phyloP scores from a whole-genome alignment of 2,888 invertebrate species.

The Pilophorus perplexus region DNA sequence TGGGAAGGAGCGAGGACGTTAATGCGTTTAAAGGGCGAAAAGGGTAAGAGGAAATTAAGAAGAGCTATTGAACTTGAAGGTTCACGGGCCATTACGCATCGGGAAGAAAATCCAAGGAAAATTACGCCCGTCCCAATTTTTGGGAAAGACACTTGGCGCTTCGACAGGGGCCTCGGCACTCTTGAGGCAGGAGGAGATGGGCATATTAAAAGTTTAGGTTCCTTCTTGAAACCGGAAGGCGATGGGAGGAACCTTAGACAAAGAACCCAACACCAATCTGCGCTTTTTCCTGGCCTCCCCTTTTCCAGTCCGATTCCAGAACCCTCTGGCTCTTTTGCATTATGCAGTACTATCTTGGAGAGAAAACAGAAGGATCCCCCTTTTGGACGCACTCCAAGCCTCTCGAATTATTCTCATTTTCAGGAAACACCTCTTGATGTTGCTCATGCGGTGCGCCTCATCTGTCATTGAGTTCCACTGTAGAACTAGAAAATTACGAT shows the following conservation, averaged over 20 bases:
- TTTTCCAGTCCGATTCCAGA: background rate
- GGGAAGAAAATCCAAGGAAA: background rate
- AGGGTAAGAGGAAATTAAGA: background rate
- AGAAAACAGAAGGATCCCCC: background rate
- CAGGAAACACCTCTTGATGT: too few species aligned
- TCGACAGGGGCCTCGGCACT: background rate
- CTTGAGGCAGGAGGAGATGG: background rate
- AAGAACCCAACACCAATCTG: constrained; percentile 20
- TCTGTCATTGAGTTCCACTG: too few species aligned
- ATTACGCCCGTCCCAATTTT: background rate
- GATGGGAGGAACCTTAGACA: background rate
- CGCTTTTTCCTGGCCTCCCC: background rate
- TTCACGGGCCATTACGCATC: constrained; percentile 22
- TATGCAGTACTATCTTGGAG: background rate
- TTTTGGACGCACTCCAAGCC: background rate
- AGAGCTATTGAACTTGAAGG: background rate
- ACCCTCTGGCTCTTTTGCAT: background rate
- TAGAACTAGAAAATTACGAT: too few species aligned
- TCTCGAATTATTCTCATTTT: background rate
- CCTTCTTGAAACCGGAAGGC: background rate
- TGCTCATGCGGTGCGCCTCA: too few species aligned
- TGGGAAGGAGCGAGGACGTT: background rate
- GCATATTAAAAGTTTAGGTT: constrained; percentile 5
- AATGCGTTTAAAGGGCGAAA: constrained; percentile 1
- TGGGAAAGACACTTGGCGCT: too few species aligned